Evolutionary conservation across 2,113 vertebrate species (phyloP).

Genomic region (Eidolon helvum): DNA sequence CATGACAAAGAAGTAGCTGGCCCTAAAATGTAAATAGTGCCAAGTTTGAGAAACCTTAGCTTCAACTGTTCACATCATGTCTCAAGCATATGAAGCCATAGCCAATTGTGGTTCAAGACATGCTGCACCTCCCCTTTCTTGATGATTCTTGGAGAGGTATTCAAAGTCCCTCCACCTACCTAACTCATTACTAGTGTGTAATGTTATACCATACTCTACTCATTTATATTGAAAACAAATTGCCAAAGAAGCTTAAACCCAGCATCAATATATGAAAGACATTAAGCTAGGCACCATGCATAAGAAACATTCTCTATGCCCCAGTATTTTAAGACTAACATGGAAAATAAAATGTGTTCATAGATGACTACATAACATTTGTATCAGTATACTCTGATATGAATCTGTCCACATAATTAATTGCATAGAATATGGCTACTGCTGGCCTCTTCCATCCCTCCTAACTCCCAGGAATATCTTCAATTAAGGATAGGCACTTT

Average conservation of each 20-base stretch:
- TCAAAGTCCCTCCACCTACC: neutral
- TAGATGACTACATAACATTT: neutral
- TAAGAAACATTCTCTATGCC: neutral
- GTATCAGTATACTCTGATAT: neutral
- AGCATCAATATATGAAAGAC: neutral
- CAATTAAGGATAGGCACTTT: neutral
- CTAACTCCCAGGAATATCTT: constrained; percentile 36
- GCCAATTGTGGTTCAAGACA: neutral
- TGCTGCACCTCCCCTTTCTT: neutral
- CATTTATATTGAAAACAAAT: neutral
- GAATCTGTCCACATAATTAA: constrained; percentile 56
- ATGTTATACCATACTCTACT: neutral
- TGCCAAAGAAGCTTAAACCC: neutral
- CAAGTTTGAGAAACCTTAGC: neutral
- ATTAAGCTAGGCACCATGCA: neutral
- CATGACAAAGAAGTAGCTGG: neutral
- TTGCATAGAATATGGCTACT: constrained; percentile 42
- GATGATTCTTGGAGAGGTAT: neutral
- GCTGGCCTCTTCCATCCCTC: constrained; percentile 18
- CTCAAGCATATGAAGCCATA: neutral
- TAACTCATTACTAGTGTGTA: neutral
- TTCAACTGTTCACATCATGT: neutral
- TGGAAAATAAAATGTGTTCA: constrained; percentile 21
- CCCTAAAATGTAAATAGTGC: neutral
- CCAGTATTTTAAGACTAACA: neutral